Evolutionary conservation across 2,797 vertebrate species (phyloP), one percentile per base, ranked within the genome.

Genomic region (Prunella strophiata): DNA sequence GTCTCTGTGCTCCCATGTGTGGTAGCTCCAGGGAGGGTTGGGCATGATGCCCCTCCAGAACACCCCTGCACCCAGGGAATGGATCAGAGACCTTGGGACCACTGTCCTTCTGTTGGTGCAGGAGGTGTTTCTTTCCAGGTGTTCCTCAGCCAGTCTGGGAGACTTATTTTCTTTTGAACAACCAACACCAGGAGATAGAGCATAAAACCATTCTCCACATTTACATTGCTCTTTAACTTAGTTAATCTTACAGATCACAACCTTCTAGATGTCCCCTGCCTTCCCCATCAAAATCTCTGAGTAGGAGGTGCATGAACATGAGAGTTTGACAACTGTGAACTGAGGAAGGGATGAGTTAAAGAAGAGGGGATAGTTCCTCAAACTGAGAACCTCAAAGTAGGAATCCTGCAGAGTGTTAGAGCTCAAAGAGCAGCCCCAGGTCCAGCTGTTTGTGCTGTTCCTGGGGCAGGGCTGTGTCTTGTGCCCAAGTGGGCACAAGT

Each of bases 1-100:
- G 10, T 59, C 32, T 61, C 3, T 59, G 71, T 68, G 45, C 22
- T 72, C 30, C 52, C 48, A 43, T 4, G n/a, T 0, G 0, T 12
- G 47, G 38, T 14, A 51, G 17, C 43, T 84, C 48, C 25, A 54
- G 48, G 25, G 23, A 66, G 57, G 7, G 9, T 2, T 67, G 76
- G 62, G 36, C 42, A 34, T 19, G 45, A 29, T 85, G 34, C 8
- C 40, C 17, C 29, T 48, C 20, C 23, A 57, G 30, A 72, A 17
- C 45, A 7, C 2, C 23, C 36, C 11, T 29, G 25, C 43, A 45
- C 22, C 12, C 13, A 50, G 26, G 76, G 42, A 61, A 30, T 27
- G 36, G 19, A 19, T 43, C 54, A 67, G 57, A 84, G 45, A 65
- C 38, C 66, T 58, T n/a, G 5, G 6, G 30, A 14, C 14, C 27